These are phyloP conservation scores for Rhopalosiphum nymphaeae DNA, from an alignment of 2,888 invertebrate genomes.

Conservation along the genomic window DNA sequence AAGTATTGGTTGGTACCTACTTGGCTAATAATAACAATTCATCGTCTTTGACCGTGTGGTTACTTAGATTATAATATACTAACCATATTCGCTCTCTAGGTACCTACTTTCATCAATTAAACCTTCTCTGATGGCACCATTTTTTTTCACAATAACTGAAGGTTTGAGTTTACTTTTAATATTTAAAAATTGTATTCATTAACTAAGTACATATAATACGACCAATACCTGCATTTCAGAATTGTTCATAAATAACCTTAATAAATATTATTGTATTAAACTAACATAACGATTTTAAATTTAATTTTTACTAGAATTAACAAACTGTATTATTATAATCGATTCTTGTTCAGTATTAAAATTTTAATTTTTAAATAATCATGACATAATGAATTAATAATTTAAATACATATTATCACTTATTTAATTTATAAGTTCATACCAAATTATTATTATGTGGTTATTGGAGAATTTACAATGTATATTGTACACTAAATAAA, in stretches of 20 bases:
- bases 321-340: background rate
- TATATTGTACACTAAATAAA: background rate
- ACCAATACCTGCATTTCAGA: background rate
- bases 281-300: background rate
- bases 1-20: background rate
- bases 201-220: background rate
- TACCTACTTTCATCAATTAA: background rate
- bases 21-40: background rate
- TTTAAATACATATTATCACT: background rate
- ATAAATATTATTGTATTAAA: background rate
- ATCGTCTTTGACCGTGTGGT: background rate
- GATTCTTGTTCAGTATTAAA: background rate
- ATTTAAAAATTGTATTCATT: background rate
- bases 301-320: background rate
- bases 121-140: background rate
- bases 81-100: background rate
- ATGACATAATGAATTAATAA: background rate
- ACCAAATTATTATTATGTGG: background rate
- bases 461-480: background rate
- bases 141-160: background rate
- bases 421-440: background rate
- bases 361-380: background rate
- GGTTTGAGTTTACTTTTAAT: background rate
- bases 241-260: background rate
- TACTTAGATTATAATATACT: background rate